phyloP scores from a whole-genome alignment of 1,140 invertebrate species.

The Ectropis grisescens region DNA sequence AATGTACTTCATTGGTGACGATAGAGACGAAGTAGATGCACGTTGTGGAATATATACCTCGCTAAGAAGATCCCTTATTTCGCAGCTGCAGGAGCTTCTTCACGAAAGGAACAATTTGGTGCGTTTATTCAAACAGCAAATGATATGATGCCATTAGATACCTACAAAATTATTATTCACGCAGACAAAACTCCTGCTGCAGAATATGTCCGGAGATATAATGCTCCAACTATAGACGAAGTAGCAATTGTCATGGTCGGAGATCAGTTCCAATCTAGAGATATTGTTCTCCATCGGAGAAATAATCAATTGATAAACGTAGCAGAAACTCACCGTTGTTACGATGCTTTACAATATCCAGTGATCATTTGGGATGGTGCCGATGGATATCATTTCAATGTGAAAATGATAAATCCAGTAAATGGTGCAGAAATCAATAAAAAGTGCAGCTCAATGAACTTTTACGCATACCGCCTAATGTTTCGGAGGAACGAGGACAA shows the following conservation, averaged over 20 bases:
- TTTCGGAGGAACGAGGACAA: conserved; percentile 36
- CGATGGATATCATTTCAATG: conserved; percentile 1
- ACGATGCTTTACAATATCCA: conserved; percentile 68
- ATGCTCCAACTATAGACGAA: conserved; percentile 58
- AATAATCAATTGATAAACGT: conserved; percentile 37
- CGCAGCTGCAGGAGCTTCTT: conserved; percentile 19
- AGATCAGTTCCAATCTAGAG: conserved; percentile 33
- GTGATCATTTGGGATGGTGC: conserved; percentile 13
- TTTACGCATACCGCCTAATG: conserved; percentile 25
- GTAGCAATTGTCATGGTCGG: conserved; percentile 58
- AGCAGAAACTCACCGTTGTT: conserved; percentile 50
- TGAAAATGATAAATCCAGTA: conserved; percentile 10
- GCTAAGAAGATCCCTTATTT: conserved; percentile 10
- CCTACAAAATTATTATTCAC: conserved; percentile 43
- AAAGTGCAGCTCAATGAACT: conserved; percentile 25
- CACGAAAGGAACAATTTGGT: conserved; percentile 19
- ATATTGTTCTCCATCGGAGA: conserved; percentile 54
- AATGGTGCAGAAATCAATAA: conserved; percentile 4
- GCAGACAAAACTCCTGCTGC: conserved; percentile 31
- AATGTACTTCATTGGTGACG: conserved; percentile 11
- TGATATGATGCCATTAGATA: conserved; percentile 26
- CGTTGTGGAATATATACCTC: no score
- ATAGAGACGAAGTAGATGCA: conserved; percentile 5
- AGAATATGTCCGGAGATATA: conserved; percentile 52
- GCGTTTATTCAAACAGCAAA: conserved; percentile 22